phyloP scores from a whole-genome alignment of 2,888 invertebrate genomes.

The Galeruca laticollis region DNA sequence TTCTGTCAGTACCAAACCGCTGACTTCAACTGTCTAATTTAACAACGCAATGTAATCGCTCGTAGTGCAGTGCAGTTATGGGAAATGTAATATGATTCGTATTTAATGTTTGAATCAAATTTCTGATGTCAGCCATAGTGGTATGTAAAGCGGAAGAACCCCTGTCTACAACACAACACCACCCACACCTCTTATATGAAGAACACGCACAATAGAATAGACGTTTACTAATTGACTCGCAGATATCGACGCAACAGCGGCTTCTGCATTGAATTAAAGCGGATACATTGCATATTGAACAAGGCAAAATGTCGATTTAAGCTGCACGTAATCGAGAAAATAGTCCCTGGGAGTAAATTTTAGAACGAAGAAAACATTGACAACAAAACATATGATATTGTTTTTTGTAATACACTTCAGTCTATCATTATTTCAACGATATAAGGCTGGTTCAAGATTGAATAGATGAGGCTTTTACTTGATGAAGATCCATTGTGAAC shows the following conservation, averaged over 20 bases:
- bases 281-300: background rate
- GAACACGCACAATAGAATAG: slow-evolving; percentile 9
- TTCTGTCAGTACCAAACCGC: background rate
- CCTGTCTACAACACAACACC: slow-evolving; percentile 8
- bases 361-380: too few species aligned
- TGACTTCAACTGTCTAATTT: background rate
- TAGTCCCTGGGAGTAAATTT: too few species aligned
- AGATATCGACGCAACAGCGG: background rate
- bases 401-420: too few species aligned
- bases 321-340: too few species aligned
- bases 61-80: background rate
- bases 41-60: slow-evolving; percentile 4
- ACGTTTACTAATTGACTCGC: slow-evolving; percentile 3
- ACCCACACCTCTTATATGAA: background rate
- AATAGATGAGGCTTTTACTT: too few species aligned
- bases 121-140: background rate
- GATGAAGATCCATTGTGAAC: too few species aligned
- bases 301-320: background rate
- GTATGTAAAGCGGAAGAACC: slow-evolving; percentile 3
- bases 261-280: background rate
- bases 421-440: too few species aligned
- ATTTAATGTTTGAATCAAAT: slow-evolving; percentile 1
- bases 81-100: background rate
- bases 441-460: too few species aligned
- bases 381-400: too few species aligned